Evolutionary conservation across 2,797 vertebrate species (phyloP).

Genomic region (Sebastes diploproa): DNA sequence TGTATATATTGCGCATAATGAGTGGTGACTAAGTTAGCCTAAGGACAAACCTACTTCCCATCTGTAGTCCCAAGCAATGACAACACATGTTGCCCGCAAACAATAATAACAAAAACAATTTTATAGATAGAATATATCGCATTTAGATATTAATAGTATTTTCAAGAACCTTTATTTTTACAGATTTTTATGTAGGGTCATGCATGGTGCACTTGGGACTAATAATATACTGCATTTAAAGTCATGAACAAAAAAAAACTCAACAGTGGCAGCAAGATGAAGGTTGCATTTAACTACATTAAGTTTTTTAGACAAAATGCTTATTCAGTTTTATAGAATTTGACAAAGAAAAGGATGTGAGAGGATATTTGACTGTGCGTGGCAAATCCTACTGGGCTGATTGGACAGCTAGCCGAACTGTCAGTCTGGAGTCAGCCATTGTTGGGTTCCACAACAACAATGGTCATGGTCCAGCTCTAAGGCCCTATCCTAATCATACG

Average conservation of each 20-base stretch:
- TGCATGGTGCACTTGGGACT: neutral
- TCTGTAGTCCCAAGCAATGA: neutral
- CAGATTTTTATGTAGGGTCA: neutral
- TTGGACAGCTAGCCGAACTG: slow-evolving; percentile 3
- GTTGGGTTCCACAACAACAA: slow-evolving; percentile 40
- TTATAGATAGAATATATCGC: neutral
- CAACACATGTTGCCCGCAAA: neutral
- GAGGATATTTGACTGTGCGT: neutral
- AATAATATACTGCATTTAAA: neutral
- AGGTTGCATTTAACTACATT: neutral
- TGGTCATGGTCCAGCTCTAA: slow-evolving; percentile 18
- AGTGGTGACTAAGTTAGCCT: neutral
- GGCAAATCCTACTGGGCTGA: neutral
- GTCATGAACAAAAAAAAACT: neutral
- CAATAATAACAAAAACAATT: neutral
- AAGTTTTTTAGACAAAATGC: neutral
- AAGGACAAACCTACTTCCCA: neutral
- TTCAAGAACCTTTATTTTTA: neutral
- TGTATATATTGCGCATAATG: slow-evolving; percentile 1
- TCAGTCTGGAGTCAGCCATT: slow-evolving; percentile 31
- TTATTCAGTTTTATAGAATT: neutral
- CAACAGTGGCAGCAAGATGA: neutral
- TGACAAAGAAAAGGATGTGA: neutral
- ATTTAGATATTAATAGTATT: neutral
- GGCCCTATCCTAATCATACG: slow-evolving; percentile 39